Percentiles rank a stretch among this genome's conserved stretches.
Evolutionary conservation across 2,797 vertebrate species (phyloP).

Genomic region (Neopelma chrysocephalum): DNA sequence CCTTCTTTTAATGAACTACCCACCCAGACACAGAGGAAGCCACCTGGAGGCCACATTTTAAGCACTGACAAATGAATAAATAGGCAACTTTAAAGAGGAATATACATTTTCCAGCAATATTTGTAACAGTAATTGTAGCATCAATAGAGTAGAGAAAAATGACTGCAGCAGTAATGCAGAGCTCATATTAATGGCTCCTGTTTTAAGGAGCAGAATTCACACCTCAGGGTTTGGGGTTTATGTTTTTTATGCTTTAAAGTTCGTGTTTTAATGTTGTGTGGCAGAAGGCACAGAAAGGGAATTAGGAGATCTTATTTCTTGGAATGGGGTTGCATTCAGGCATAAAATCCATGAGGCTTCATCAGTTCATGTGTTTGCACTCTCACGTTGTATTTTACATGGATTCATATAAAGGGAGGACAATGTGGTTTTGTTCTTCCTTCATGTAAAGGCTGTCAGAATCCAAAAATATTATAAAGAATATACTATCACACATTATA

Average conservation of each 20-base stretch:
- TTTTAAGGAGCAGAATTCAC: neutral
- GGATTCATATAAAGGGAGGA: neutral
- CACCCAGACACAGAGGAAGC: neutral
- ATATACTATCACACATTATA: neutral
- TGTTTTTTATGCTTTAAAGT: neutral
- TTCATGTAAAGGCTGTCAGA: neutral
- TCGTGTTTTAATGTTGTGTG: neutral
- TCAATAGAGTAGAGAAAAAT: neutral
- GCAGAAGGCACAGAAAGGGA: neutral
- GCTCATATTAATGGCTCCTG: neutral
- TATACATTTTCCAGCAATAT: neutral
- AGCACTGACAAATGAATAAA: neutral
- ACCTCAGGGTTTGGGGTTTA: neutral
- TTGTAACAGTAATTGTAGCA: neutral
- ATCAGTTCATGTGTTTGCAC: neutral
- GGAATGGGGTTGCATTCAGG: neutral
- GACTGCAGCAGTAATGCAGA: neutral
- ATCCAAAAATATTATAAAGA: neutral
- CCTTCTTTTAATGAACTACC: neutral
- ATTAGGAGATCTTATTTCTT: neutral
- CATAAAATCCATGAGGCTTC: neutral
- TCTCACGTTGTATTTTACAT: neutral
- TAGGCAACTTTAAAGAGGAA: neutral
- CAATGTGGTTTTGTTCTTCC: neutral
- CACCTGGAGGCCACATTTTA: neutral